Percentiles rank a stretch among this genome's conserved stretches.
These are phyloP conservation scores for Corythornis leucogaster DNA, from an alignment of 2,797 vertebrate genomes.

Conservation along the genomic window DNA sequence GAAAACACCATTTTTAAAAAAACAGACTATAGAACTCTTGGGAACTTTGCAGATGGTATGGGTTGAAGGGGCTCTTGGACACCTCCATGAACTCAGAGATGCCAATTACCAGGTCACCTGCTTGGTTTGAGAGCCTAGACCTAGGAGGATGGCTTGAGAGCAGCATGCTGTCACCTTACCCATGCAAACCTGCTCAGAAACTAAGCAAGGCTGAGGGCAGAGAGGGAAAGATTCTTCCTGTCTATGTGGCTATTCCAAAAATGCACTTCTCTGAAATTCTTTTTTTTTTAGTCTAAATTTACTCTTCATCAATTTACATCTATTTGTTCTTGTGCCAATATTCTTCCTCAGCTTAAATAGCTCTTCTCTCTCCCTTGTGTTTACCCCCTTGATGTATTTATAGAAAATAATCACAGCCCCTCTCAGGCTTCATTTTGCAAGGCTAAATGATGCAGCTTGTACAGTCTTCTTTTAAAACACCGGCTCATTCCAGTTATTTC, in stretches of 20 bases:
- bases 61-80: neutral
- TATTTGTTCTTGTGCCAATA: conserved; percentile 58
- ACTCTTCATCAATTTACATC: conserved; percentile 42
- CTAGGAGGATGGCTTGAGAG: neutral
- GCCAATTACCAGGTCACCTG: neutral
- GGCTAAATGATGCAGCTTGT: neutral
- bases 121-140: neutral
- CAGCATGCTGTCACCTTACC: neutral
- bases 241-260: neutral
- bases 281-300: conserved; percentile 5
- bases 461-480: neutral
- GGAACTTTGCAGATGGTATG: neutral
- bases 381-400: conserved; percentile 65
- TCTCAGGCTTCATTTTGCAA: conserved; percentile 27
- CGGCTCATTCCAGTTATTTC: neutral
- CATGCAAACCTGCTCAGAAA: neutral
- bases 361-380: conserved; percentile 51
- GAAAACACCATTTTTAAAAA: neutral
- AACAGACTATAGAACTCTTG: neutral
- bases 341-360: conserved; percentile 46
- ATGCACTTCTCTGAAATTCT: neutral
- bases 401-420: conserved; percentile 49
- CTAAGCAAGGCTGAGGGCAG: neutral
- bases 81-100: neutral
- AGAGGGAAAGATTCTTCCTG: neutral